Conservation (phyloP, 2,113 vertebrate species). For the Indri indri region DNA sequence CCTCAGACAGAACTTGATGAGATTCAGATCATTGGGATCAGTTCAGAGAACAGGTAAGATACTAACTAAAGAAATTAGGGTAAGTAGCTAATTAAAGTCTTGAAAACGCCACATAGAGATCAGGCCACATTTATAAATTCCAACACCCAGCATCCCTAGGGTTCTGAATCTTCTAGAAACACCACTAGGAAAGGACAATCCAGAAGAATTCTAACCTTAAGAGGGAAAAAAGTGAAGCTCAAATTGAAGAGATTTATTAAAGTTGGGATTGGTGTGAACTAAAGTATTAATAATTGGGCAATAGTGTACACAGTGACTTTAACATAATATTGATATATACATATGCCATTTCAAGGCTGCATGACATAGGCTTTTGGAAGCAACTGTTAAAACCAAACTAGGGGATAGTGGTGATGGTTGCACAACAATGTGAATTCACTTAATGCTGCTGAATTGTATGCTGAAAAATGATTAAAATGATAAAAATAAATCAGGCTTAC, state of each 20-base stretch:
- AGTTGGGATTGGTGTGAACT: background rate
- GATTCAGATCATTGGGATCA: slow-evolving; percentile 52
- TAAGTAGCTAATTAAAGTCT: slow-evolving; percentile 62
- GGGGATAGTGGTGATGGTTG: background rate
- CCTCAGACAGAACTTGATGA: background rate
- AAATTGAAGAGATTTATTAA: background rate
- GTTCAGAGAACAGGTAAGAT: background rate
- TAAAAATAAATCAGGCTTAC: too few relatives aligned
- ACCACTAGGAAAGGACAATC: background rate
- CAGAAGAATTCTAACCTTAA: background rate
- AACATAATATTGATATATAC: accelerated
- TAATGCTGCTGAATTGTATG: too few relatives aligned
- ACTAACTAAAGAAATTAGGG: slow-evolving; percentile 64
- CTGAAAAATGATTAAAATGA: background rate
- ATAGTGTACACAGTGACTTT: background rate
- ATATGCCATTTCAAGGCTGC: background rate
- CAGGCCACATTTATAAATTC: background rate
- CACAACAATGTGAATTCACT: too few relatives aligned
- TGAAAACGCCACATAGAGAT: background rate
- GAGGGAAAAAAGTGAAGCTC: background rate
- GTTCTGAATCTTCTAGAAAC: slow-evolving; percentile 19
- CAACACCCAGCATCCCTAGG: background rate
- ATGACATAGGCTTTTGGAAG: background rate
- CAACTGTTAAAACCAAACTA: background rate
- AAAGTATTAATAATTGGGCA: background rate